These are phyloP conservation scores for Cyclina sinensis DNA, from an alignment of 1,140 invertebrate species.

Conservation along the genomic window DNA sequence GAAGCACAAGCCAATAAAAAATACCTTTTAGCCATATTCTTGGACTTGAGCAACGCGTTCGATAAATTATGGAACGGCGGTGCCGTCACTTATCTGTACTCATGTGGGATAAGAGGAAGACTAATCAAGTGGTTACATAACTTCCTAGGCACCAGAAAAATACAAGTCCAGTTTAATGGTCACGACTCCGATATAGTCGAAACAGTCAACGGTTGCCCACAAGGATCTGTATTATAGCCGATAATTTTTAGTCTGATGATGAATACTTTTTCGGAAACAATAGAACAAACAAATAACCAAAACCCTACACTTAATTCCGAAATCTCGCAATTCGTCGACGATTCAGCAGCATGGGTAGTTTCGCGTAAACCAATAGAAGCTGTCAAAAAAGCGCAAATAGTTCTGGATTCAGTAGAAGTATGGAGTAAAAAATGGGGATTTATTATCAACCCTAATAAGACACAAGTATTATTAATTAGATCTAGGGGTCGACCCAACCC, in stretches of 20 bases:
- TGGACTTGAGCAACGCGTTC: conserved; percentile 32
- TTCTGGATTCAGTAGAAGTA: no score
- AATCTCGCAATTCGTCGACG: conserved; percentile 26
- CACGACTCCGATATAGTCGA: background rate
- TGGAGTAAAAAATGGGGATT: no score
- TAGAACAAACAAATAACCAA: background rate
- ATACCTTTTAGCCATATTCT: conserved; percentile 1
- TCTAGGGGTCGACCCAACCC: no score
- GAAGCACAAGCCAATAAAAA: background rate
- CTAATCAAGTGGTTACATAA: conserved; percentile 7
- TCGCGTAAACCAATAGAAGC: background rate
- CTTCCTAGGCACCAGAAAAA: background rate
- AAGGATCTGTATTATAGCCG: conserved; percentile 12
- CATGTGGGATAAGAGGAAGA: background rate
- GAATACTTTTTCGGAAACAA: background rate
- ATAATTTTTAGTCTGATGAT: conserved; percentile 28
- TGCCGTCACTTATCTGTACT: background rate
- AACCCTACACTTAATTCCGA: background rate
- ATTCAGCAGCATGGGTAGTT: background rate
- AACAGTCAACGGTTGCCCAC: conserved; percentile 29
- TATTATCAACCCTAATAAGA: no score
- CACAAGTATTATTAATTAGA: no score
- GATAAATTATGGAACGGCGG: conserved; percentile 38
- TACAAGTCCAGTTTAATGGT: conserved; percentile 4
- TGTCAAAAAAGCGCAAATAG: background rate